Evolutionary conservation across 2,888 invertebrate species (phyloP), one percentile per base, ranked within the genome.

Genomic region (Smittia sp.): DNA sequence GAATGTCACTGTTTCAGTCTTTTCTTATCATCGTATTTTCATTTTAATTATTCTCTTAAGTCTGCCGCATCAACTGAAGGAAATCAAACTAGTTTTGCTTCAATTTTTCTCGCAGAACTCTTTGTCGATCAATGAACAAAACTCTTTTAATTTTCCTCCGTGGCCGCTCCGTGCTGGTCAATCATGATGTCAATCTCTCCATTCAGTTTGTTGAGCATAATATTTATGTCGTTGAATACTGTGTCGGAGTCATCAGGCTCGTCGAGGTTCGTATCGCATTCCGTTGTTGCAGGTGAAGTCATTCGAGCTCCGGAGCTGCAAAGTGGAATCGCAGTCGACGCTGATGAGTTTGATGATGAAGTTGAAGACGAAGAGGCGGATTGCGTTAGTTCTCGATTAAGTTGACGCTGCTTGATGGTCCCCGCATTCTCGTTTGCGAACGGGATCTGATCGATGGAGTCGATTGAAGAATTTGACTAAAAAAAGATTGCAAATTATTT

Each of bases 371-470:
- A 72, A 75, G 81, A 80, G 74, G 80, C 79, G 76, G 81, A 78
- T 76, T 81, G 80, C 63, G 76, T 74, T 52, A 81, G 81, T 67
- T 86, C 85, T 76, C 82, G 80, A 76, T 85, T 83, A 18, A 84
- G 84, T 67, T 86, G 84, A 77, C 91, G 86, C 80, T 97, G 97
- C 81, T 96, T 94, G 80, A 98, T 98, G 73, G 98, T 98, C 74
- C 98, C 98, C 41, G 97, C 96, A 83, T 98, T 98, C 82, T 98
- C 98, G 82, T 98, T 98, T 77, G 98, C 98, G 83, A 98, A 98
- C 52, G 98, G 98, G 81, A 94, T 88, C 80, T 93, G 94, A 83
- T 97, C 96, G 75, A 83, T 83, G 66, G 96, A 96, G 85, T 97
- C 97, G 77, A 95, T 94, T 84, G 96, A 96, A 78, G 95, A 95